Percentiles rank a stretch among this genome's conserved stretches.
Conservation (phyloP, 2,888 invertebrate genomes). For the Caenorhabditis sp. region DNA sequence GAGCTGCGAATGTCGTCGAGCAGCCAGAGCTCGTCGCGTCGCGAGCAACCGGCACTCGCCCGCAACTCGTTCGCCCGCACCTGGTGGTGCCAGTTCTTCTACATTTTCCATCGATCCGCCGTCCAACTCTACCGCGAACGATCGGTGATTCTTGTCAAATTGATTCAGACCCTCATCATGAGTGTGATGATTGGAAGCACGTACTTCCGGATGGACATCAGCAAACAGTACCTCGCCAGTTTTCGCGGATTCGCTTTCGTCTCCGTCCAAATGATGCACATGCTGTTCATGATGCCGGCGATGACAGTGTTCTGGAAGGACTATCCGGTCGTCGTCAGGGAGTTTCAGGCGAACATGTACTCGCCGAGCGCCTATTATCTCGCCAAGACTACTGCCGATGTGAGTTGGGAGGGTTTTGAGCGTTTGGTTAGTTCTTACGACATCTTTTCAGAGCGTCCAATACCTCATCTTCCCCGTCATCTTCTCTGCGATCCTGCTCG, state of each 20-base stretch:
- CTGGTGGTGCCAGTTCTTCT: slow-evolving; percentile 44
- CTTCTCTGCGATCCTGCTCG: slow-evolving; percentile 89
- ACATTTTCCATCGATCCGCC: slow-evolving; percentile 40
- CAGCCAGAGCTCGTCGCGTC: slow-evolving; percentile 31
- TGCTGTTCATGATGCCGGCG: slow-evolving; percentile 92
- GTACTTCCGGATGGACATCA: slow-evolving; percentile 87
- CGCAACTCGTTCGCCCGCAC: slow-evolving; percentile 14
- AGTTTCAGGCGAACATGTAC: slow-evolving; percentile 91
- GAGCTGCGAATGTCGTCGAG: not conserved
- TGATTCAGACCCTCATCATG: slow-evolving; percentile 82
- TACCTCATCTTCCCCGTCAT: slow-evolving; percentile 88
- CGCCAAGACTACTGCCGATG: slow-evolving; percentile 87
- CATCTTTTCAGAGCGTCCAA: slow-evolving; percentile 84
- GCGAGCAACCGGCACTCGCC: not conserved
- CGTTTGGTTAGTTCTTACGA: not conserved
- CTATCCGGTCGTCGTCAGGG: slow-evolving; percentile 90
- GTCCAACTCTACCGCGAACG: slow-evolving; percentile 42
- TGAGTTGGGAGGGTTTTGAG: slow-evolving; percentile 19
- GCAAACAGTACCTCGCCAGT: slow-evolving; percentile 92
- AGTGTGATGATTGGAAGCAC: slow-evolving; percentile 88
- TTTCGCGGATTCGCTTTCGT: slow-evolving; percentile 92
- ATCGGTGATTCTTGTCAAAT: slow-evolving; percentile 23
- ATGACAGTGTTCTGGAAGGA: slow-evolving; percentile 93
- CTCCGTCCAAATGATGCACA: slow-evolving; percentile 93
- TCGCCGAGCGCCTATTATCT: slow-evolving; percentile 91